Evolutionary conservation across 2,113 vertebrate genomes (phyloP).

Genomic region (Cavia porcellus): DNA sequence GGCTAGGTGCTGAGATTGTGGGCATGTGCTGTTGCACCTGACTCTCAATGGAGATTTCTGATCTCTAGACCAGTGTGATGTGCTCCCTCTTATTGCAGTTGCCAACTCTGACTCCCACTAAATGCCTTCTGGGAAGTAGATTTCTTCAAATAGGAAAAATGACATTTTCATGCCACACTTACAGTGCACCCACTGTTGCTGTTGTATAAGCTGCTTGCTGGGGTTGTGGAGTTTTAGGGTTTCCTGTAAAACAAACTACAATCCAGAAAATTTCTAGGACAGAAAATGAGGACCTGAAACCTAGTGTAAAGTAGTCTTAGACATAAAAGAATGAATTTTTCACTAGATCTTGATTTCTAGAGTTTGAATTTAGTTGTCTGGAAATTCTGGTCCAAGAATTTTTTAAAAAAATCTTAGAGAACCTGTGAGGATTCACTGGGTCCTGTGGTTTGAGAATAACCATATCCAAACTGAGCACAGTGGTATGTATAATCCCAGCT

Average conservation of each 20-base stretch:
- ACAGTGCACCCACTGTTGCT: not conserved
- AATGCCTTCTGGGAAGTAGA: not conserved
- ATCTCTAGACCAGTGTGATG: not conserved
- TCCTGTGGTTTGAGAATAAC: not conserved
- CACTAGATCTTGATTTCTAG: not conserved
- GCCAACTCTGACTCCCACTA: not conserved
- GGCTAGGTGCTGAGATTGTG: not conserved
- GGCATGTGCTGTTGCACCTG: not conserved
- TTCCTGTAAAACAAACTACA: not conserved
- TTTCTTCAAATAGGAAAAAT: constrained; percentile 13
- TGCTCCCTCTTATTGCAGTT: not conserved
- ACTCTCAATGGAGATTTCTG: not conserved
- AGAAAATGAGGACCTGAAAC: not conserved
- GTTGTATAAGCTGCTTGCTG: not conserved
- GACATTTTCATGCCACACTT: not conserved
- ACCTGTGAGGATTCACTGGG: not conserved
- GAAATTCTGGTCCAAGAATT: not conserved
- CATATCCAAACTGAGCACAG: not conserved
- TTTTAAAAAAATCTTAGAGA: not conserved
- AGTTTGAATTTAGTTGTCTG: not conserved
- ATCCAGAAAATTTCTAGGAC: constrained; percentile 6
- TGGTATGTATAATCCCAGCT: not conserved
- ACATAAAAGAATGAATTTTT: constrained; percentile 22
- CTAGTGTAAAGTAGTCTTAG: not conserved
- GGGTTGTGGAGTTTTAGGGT: not conserved